Evolutionary conservation across 1,140 invertebrate species (phyloP).

Genomic region (Cheumatopsyche charites): DNA sequence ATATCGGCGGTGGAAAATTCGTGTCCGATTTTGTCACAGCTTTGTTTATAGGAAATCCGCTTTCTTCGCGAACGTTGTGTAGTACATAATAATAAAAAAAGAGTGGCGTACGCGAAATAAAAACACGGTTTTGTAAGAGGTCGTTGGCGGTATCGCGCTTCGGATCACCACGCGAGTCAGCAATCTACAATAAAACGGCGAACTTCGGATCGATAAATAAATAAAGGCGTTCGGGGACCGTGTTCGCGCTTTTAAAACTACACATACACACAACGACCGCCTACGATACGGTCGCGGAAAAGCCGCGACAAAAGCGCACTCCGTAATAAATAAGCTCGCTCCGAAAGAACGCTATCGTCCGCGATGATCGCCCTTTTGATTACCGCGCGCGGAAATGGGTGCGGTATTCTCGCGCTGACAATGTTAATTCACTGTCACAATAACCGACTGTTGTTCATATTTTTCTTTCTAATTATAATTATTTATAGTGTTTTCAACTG

Average conservation of each 20-base stretch:
- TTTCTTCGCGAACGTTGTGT: background rate
- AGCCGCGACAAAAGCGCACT: too few relatives aligned
- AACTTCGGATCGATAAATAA: slow-evolving; percentile 1
- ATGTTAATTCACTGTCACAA: too few relatives aligned
- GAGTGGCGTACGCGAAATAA: background rate
- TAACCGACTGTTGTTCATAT: too few relatives aligned
- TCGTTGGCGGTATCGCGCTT: background rate
- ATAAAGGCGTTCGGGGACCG: background rate
- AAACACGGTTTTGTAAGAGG: background rate
- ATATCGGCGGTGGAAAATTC: background rate
- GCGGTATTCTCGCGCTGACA: too few relatives aligned
- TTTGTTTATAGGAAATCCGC: too few relatives aligned
- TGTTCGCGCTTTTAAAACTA: slow-evolving; percentile 5
- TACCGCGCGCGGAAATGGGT: too few relatives aligned
- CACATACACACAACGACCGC: too few relatives aligned
- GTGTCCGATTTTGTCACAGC: background rate
- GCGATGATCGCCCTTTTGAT: background rate
- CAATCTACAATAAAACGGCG: slow-evolving; percentile 13
- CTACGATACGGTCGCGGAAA: too few relatives aligned
- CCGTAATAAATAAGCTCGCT: too few relatives aligned
- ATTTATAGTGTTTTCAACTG: too few relatives aligned
- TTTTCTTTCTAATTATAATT: too few relatives aligned
- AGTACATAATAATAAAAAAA: slow-evolving; percentile 1
- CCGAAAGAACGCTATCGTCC: background rate
- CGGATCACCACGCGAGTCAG: slow-evolving; percentile 14